phyloP scores from a whole-genome alignment of 2,888 invertebrate species.

The Cantharis lateralis region DNA sequence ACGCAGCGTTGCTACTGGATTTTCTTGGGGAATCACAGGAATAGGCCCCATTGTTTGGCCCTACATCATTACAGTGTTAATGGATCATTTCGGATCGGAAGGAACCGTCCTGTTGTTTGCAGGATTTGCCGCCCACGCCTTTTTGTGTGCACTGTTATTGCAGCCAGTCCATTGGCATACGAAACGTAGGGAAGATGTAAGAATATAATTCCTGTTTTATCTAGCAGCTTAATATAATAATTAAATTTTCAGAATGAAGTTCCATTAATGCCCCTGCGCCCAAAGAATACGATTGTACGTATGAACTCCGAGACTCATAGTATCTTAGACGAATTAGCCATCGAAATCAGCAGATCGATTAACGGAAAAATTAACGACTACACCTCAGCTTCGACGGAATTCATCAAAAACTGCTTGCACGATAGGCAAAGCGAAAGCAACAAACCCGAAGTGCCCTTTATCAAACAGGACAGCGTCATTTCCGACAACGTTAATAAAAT shows the following conservation, averaged over 20 bases:
- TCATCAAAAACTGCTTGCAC: too few relatives aligned
- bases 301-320: neutral
- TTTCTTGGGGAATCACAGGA: slow-evolving; percentile 74
- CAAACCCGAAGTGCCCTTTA: neutral
- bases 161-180: slow-evolving; percentile 79
- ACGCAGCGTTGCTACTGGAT: slow-evolving; percentile 71
- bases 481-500: neutral
- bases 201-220: too few relatives aligned
- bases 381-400: too few relatives aligned
- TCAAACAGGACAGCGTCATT: neutral
- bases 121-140: slow-evolving; percentile 69
- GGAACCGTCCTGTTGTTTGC: slow-evolving; percentile 71
- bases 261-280: neutral
- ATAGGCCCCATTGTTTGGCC: slow-evolving; percentile 76
- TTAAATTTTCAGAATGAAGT: neutral
- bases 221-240: too few relatives aligned
- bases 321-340: neutral
- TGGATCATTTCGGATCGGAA: slow-evolving; percentile 65
- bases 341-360: neutral
- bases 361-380: too few relatives aligned
- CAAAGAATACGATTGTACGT: neutral
- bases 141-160: slow-evolving; percentile 68
- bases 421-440: too few relatives aligned
- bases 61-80: slow-evolving; percentile 68
- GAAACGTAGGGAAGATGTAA: slow-evolving; percentile 51